These are phyloP conservation scores for Paracanthobrama guichenoti DNA, from an alignment of 2,113 vertebrate species.

Conservation along the genomic window DNA sequence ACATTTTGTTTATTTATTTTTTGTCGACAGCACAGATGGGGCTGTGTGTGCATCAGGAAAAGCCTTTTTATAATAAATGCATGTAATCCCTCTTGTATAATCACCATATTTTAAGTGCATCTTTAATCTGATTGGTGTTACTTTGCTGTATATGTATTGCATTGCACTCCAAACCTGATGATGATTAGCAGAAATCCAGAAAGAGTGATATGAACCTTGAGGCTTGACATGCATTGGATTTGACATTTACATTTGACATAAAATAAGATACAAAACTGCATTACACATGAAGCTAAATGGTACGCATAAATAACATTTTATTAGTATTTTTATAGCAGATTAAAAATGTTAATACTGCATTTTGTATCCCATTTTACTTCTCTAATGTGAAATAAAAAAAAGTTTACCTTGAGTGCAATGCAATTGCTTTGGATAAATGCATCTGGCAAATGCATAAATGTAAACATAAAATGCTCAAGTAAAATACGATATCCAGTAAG, in stretches of 20 bases:
- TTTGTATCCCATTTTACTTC: neutral
- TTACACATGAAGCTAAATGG: slow-evolving; percentile 27
- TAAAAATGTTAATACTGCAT: neutral
- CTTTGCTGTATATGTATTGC: neutral
- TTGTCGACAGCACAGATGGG: neutral
- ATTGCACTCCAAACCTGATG: neutral
- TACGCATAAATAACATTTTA: neutral
- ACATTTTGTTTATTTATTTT: neutral
- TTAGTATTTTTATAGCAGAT: neutral
- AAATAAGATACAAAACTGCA: slow-evolving; percentile 4
- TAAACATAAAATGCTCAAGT: neutral
- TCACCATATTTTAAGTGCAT: slow-evolving; percentile 21
- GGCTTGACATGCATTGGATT: neutral
- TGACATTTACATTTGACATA: neutral
- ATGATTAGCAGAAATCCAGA: neutral
- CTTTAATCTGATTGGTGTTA: slow-evolving; percentile 21
- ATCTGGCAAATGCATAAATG: neutral
- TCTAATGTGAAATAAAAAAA: neutral
- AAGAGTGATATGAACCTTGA: neutral
- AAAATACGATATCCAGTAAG: neutral
- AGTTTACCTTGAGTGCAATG: neutral
- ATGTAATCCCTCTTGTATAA: slow-evolving; percentile 9
- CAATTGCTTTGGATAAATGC: neutral
- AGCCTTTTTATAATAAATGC: neutral
- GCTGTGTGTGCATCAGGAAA: neutral